These are phyloP conservation scores for Oryzias javanicus DNA, from an alignment of 2,113 vertebrate species.

Conservation along the genomic window DNA sequence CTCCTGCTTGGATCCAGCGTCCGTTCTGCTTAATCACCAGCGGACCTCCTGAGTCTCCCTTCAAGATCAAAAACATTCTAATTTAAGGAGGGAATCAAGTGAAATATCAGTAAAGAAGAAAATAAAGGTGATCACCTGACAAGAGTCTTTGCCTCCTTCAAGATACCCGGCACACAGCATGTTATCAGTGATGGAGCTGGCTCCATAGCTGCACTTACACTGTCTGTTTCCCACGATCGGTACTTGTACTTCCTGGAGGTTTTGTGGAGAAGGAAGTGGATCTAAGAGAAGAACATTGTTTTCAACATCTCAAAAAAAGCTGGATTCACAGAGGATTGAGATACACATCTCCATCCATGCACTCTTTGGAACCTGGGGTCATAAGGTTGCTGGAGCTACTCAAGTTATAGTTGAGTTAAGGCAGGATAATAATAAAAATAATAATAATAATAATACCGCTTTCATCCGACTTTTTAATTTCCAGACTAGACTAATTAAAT, in stretches of 20 bases:
- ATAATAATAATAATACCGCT: no score
- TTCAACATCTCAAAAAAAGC: no score
- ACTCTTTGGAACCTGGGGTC: no score
- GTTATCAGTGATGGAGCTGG: conserved; percentile 59
- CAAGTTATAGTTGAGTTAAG: no score
- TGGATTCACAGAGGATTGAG: no score
- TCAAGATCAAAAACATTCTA: not conserved
- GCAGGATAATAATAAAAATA: no score
- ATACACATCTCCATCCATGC: no score
- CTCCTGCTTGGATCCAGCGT: conserved; percentile 79
- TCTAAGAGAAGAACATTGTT: conserved; percentile 17
- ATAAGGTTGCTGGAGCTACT: no score
- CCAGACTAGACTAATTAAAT: no score
- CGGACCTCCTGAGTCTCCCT: conserved; percentile 89
- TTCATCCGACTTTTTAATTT: no score
- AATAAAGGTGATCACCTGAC: conserved; percentile 43
- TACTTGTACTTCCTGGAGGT: conserved; percentile 66
- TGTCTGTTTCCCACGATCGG: conserved; percentile 61
- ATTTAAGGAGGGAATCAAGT: no score
- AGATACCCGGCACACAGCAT: conserved; percentile 80
- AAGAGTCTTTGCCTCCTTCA: conserved; percentile 74
- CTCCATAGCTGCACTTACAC: conserved; percentile 42
- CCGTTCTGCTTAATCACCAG: conserved; percentile 71
- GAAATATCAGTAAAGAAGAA: not conserved
- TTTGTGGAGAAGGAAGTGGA: conserved; percentile 3